phyloP scores from a whole-genome alignment of 2,797 vertebrate genomes.

The Sebastes matsubarae region DNA sequence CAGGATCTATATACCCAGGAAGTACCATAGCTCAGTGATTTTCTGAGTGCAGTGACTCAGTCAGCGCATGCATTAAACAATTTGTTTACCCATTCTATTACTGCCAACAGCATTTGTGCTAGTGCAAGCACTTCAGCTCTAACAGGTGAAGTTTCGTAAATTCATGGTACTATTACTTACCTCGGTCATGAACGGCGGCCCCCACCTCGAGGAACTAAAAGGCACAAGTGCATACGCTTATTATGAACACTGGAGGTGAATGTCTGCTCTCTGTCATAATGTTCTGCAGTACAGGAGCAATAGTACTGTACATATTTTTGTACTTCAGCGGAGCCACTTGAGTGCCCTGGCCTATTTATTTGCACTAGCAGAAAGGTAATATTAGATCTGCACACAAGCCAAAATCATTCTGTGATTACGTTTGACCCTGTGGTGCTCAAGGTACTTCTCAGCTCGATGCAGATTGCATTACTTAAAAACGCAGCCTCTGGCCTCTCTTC shows the following conservation, averaged over 20 bases:
- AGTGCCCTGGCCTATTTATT: slow-evolving; percentile 54
- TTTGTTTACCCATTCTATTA: slow-evolving; percentile 58
- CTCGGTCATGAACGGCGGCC: not conserved
- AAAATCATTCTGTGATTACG: slow-evolving; percentile 66
- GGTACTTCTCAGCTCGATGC: slow-evolving; percentile 50
- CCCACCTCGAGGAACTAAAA: slow-evolving; percentile 8
- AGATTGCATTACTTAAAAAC: slow-evolving; percentile 67
- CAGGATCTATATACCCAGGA: slow-evolving; percentile 14
- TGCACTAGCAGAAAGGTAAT: slow-evolving; percentile 50
- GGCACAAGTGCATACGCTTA: slow-evolving; percentile 8
- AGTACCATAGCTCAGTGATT: slow-evolving; percentile 40
- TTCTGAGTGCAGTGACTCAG: slow-evolving; percentile 36
- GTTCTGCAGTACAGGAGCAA: not conserved
- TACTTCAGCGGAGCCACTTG: slow-evolving; percentile 27
- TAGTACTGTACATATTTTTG: slow-evolving; percentile 19
- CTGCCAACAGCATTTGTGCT: slow-evolving; percentile 36
- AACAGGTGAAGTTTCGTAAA: slow-evolving; percentile 43
- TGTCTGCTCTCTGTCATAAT: slow-evolving; percentile 21
- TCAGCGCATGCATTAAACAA: slow-evolving; percentile 52
- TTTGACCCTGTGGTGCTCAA: slow-evolving; percentile 51
- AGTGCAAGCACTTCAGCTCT: slow-evolving; percentile 42
- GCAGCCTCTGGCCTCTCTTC: slow-evolving; percentile 50
- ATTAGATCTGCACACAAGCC: slow-evolving; percentile 57
- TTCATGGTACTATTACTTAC: slow-evolving; percentile 41
- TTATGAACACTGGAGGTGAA: slow-evolving; percentile 5